These are phyloP conservation scores for Oscheius onirici DNA, from an alignment of 2,888 invertebrate species.

Conservation along the genomic window DNA sequence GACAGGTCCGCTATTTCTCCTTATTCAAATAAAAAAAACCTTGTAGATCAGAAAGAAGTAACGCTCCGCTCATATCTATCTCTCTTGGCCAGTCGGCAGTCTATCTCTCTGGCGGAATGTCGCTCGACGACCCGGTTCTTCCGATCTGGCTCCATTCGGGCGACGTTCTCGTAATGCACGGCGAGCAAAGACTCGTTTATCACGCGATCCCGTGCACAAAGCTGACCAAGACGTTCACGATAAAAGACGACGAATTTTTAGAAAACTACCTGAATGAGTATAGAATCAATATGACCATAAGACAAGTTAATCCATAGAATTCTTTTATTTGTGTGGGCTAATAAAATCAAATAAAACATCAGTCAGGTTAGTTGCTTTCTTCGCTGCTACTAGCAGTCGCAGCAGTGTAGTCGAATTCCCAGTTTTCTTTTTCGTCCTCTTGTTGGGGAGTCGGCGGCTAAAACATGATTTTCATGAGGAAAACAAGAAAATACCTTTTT, in stretches of 20 bases:
- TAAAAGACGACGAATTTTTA: conserved; percentile 52
- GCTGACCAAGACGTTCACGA: conserved; percentile 56
- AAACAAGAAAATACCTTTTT: too few relatives aligned
- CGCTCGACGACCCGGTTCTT: conserved; percentile 64
- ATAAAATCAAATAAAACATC: too few relatives aligned
- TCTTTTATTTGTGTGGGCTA: background rate
- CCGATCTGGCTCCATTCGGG: conserved; percentile 84
- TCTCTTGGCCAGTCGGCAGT: conserved; percentile 95
- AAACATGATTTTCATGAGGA: too few relatives aligned
- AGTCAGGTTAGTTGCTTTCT: background rate
- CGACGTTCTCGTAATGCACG: conserved; percentile 90
- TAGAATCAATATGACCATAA: conserved; percentile 91
- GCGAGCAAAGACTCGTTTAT: conserved; percentile 84
- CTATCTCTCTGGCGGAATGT: conserved; percentile 86
- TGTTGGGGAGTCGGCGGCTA: too few relatives aligned
- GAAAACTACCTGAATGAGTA: conserved; percentile 79
- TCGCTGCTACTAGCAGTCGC: background rate
- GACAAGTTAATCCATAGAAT: conserved; percentile 83
- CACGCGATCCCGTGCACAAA: conserved; percentile 90
- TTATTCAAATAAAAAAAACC: background rate
- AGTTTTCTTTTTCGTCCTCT: too few relatives aligned
- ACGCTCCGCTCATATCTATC: conserved; percentile 83
- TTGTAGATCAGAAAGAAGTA: conserved; percentile 64
- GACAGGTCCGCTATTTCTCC: conserved; percentile 75
- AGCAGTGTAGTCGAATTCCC: too few relatives aligned